Conservation (phyloP, 1,140 invertebrate genomes). For the Papilio polytes region DNA sequence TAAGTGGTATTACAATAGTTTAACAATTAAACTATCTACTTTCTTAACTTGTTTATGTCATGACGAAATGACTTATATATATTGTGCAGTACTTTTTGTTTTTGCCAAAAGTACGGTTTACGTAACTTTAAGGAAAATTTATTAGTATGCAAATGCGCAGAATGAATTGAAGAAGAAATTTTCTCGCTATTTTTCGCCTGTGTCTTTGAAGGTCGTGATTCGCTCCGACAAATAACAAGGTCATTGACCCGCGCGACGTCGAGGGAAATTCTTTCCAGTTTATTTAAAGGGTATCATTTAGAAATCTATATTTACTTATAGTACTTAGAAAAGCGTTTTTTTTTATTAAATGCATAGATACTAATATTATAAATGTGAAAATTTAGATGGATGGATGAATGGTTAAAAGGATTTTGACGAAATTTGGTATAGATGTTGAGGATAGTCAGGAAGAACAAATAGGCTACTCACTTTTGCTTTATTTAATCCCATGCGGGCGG, state of each 20-base stretch:
- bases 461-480: too few relatives aligned
- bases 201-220: slow-evolving; percentile 73
- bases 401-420: too few relatives aligned
- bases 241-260: slow-evolving; percentile 48
- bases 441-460: too few relatives aligned
- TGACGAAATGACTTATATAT: background rate
- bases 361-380: too few relatives aligned
- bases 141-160: slow-evolving; percentile 1
- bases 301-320: background rate
- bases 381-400: too few relatives aligned
- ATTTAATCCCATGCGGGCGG: too few relatives aligned
- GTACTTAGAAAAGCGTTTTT: too few relatives aligned
- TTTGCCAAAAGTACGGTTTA: slow-evolving; percentile 1
- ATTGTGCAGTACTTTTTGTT: background rate
- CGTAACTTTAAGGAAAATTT: slow-evolving; percentile 24
- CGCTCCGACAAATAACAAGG: slow-evolving; percentile 64
- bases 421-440: too few relatives aligned
- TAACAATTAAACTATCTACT: background rate
- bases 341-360: too few relatives aligned
- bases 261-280: slow-evolving; percentile 7
- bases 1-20: too few relatives aligned
- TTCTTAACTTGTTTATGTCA: background rate
- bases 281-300: slow-evolving; percentile 15
- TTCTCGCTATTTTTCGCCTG: slow-evolving; percentile 55
- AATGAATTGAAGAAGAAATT: slow-evolving; percentile 38